Evolutionary conservation across 2,113 vertebrate species (phyloP).

Genomic region (Petromus typicus): DNA sequence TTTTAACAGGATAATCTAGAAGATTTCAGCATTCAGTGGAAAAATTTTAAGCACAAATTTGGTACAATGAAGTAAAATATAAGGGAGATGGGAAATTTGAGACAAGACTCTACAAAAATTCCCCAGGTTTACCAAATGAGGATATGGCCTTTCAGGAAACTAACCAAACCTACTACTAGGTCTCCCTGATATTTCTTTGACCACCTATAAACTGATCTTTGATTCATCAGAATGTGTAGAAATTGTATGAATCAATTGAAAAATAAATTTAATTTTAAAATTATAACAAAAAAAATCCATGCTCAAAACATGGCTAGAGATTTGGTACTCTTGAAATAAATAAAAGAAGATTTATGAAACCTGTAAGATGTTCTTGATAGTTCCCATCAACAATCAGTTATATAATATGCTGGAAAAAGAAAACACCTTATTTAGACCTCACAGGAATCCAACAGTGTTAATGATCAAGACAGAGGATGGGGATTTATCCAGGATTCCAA

Average conservation of each 20-base stretch:
- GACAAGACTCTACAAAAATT: not conserved
- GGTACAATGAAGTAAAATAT: not conserved
- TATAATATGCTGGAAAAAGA: not conserved
- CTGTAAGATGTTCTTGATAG: not conserved
- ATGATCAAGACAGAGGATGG: not conserved
- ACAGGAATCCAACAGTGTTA: not conserved
- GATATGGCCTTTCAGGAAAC: not conserved
- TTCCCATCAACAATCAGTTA: not conserved
- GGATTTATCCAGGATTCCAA: not conserved
- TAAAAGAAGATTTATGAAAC: not conserved
- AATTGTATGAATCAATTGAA: not conserved
- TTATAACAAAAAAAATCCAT: not conserved
- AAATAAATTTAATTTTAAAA: not conserved
- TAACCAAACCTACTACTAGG: not conserved
- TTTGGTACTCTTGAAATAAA: not conserved
- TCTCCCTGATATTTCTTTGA: not conserved
- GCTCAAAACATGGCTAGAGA: not conserved
- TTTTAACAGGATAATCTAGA: not conserved
- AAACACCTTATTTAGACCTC: not conserved
- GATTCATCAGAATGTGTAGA: not conserved
- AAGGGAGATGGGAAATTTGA: not conserved
- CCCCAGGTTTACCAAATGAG: not conserved
- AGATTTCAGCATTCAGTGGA: not conserved
- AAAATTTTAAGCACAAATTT: not conserved
- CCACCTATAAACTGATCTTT: not conserved